These are phyloP conservation scores for Meriones psammophilus DNA, from an alignment of 2,797 vertebrate genomes.

Conservation along the genomic window DNA sequence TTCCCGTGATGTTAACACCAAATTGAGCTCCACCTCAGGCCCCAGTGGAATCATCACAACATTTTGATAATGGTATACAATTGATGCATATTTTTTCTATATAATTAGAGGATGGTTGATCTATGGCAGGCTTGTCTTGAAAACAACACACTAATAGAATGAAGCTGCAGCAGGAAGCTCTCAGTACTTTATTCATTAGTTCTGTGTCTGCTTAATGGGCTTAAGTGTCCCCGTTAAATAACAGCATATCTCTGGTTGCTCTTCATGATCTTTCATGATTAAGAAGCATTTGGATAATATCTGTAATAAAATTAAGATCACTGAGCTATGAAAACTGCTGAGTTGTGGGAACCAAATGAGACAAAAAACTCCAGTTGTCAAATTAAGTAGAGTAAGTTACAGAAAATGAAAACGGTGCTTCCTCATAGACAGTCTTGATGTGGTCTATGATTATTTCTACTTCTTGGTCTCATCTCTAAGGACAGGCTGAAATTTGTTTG, in stretches of 20 bases:
- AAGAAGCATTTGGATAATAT: conserved; percentile 78
- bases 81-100: not conserved
- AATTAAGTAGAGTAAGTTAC: conserved; percentile 75
- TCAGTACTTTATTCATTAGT: conserved; percentile 63
- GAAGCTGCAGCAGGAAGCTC: not conserved
- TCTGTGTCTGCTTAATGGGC: conserved; percentile 66
- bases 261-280: conserved; percentile 66
- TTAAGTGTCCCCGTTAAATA: conserved; percentile 77
- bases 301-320: conserved; percentile 72
- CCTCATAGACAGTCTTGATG: conserved; percentile 31
- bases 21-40: conserved; percentile 25
- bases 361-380: conserved; percentile 73
- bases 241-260: conserved; percentile 48
- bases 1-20: conserved; percentile 34
- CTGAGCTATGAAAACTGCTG: conserved; percentile 29
- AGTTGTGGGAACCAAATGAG: conserved; percentile 48
- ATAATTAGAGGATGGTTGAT: too few relatives aligned
- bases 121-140: too few relatives aligned
- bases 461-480: conserved; percentile 50
- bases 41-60: not conserved
- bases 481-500: conserved; percentile 64
- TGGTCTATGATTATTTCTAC: not conserved
- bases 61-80: conserved; percentile 57
- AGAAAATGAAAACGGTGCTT: conserved; percentile 19
- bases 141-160: too few relatives aligned